Evolutionary conservation across 2,113 vertebrate species (phyloP).

Genomic region (Plecotus auritus): DNA sequence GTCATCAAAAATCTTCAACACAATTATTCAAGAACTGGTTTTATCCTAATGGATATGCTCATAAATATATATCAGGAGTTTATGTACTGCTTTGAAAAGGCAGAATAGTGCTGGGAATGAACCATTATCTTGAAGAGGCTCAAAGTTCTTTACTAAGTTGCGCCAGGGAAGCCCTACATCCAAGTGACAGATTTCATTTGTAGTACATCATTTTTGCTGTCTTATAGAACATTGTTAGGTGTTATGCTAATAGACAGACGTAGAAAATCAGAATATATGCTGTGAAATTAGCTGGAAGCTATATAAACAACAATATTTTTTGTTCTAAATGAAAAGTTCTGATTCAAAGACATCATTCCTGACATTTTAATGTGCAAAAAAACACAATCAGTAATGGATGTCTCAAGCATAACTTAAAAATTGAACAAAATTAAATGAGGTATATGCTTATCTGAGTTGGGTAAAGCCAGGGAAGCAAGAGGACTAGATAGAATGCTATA

Average conservation of each 20-base stretch:
- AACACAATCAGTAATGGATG: not conserved
- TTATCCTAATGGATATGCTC: not conserved
- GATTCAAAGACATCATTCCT: slow-evolving; percentile 12
- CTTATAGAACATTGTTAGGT: slow-evolving; percentile 44
- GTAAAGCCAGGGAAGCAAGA: not conserved
- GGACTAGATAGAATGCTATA: not conserved
- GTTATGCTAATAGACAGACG: slow-evolving; percentile 46
- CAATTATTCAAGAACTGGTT: not conserved
- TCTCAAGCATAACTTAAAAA: not conserved
- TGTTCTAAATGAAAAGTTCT: slow-evolving; percentile 21
- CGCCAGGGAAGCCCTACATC: slow-evolving; percentile 26
- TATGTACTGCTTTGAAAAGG: not conserved
- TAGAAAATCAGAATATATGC: slow-evolving; percentile 62
- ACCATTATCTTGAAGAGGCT: slow-evolving; percentile 29
- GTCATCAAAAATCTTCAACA: slow-evolving; percentile 10
- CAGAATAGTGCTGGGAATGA: slow-evolving; percentile 23
- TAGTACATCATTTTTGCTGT: slow-evolving; percentile 39
- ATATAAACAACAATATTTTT: not conserved
- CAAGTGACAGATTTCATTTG: slow-evolving; percentile 55
- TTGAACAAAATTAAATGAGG: not conserved
- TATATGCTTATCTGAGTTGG: not conserved
- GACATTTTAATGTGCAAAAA: slow-evolving; percentile 12
- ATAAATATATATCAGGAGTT: not conserved
- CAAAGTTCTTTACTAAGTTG: slow-evolving; percentile 28
- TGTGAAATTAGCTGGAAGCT: slow-evolving; percentile 57